Evolutionary conservation across 1,140 invertebrate genomes (phyloP).

Genomic region (Diabrotica undecimpunctata): DNA sequence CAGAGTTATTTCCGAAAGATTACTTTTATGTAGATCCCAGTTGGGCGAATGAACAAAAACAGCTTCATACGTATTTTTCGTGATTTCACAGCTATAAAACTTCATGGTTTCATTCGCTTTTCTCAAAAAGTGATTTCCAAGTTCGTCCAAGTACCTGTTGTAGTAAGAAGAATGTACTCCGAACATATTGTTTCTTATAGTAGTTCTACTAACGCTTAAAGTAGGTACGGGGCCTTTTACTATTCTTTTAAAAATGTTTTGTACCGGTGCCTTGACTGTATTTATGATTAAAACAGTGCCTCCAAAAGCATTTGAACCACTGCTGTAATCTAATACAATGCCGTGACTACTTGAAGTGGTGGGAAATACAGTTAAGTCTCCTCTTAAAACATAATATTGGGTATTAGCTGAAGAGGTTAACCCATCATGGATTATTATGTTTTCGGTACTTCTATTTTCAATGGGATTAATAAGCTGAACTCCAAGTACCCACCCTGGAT

Average conservation of each 20-base stretch:
- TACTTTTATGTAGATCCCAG: conserved; percentile 77
- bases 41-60: conserved; percentile 77
- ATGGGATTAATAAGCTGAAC: conserved; percentile 85
- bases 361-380: conserved; percentile 83
- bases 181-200: conserved; percentile 74
- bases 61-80: conserved; percentile 74
- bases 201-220: conserved; percentile 63
- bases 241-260: conserved; percentile 66
- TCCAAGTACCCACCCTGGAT: conserved; percentile 73
- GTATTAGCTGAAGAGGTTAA: conserved; percentile 55
- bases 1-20: conserved; percentile 79
- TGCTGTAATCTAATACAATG: conserved; percentile 76
- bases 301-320: conserved; percentile 73
- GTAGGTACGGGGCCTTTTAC: conserved; percentile 74
- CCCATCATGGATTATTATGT: conserved; percentile 73
- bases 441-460: conserved; percentile 79
- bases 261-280: conserved; percentile 65
- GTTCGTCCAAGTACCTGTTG: conserved; percentile 80
- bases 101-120: conserved; percentile 85
- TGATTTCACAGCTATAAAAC: conserved; percentile 74
- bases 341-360: conserved; percentile 79
- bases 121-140: conserved; percentile 78
- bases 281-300: conserved; percentile 79
- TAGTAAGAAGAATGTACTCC: conserved; percentile 86
- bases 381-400: conserved; percentile 70